Conservation (phyloP, 2,888 invertebrate species). For the Steinernema carpocapsae region DNA sequence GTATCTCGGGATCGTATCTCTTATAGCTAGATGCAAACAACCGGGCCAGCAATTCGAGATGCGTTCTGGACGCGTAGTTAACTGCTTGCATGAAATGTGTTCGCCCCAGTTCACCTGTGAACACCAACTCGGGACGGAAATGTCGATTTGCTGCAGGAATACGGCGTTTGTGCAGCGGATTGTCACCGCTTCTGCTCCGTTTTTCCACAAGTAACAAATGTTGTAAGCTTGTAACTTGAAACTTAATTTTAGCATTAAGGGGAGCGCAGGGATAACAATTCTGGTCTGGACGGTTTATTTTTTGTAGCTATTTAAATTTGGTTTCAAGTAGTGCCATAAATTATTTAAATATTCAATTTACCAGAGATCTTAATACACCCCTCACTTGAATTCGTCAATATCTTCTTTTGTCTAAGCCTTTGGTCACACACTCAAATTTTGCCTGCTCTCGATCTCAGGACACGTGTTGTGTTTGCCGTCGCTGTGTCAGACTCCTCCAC, state of each 20-base stretch:
- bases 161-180: neutral
- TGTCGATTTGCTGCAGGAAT: neutral
- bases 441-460: neutral
- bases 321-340: no score
- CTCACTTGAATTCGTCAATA: neutral
- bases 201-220: neutral
- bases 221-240: no score
- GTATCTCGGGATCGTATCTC: no score
- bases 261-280: no score
- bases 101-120: neutral
- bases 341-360: no score
- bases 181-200: neutral
- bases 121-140: neutral
- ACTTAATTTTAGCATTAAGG: no score
- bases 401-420: neutral
- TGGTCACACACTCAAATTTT: constrained; percentile 2
- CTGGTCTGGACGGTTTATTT: no score
- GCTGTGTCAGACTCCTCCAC: constrained; percentile 16
- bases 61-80: neutral
- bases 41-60: neutral
- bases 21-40: neutral
- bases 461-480: constrained; percentile 23
- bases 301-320: no score
- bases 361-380: no score
- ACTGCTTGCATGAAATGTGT: neutral